A percentile compares a stretch with the other conserved stretches of the same genome.
Evolutionary conservation across 2,113 vertebrate species (phyloP).

Genomic region (Trinectes maculatus): DNA sequence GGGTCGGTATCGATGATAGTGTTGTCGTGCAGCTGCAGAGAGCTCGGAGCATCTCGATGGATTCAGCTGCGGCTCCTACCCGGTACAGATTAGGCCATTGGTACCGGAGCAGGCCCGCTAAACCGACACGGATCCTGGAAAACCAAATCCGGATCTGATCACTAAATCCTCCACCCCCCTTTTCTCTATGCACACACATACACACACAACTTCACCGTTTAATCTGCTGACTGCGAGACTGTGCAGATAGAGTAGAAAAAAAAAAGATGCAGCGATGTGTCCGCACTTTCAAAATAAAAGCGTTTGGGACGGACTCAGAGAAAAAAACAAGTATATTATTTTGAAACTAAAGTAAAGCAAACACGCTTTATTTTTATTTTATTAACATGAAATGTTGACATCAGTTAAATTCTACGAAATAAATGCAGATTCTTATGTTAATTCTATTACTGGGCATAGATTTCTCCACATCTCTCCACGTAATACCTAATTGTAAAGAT

Average conservation of each 20-base stretch:
- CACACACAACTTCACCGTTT: too few relatives aligned
- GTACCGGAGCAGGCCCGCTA: slow-evolving; percentile 12
- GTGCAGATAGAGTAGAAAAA: fast-evolving
- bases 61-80: slow-evolving; percentile 43
- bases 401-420: too few relatives aligned
- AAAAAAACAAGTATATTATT: background rate
- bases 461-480: too few relatives aligned
- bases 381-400: too few relatives aligned
- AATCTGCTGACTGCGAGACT: background rate
- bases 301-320: background rate
- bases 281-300: slow-evolving; percentile 33
- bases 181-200: too few relatives aligned
- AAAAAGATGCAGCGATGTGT: background rate
- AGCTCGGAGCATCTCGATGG: slow-evolving; percentile 79
- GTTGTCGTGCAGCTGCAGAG: slow-evolving; percentile 54
- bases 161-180: too few relatives aligned
- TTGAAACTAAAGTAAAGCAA: background rate
- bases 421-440: too few relatives aligned
- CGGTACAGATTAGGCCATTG: slow-evolving; percentile 40
- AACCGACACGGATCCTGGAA: background rate
- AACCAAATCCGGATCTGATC: too few relatives aligned
- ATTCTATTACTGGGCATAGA: too few relatives aligned
- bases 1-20: slow-evolving; percentile 64
- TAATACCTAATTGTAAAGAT: too few relatives aligned
- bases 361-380: too few relatives aligned